Base-by-base conservation (phyloP, 2,797 vertebrate genomes). In the Crypturellus tataupa region DNA sequence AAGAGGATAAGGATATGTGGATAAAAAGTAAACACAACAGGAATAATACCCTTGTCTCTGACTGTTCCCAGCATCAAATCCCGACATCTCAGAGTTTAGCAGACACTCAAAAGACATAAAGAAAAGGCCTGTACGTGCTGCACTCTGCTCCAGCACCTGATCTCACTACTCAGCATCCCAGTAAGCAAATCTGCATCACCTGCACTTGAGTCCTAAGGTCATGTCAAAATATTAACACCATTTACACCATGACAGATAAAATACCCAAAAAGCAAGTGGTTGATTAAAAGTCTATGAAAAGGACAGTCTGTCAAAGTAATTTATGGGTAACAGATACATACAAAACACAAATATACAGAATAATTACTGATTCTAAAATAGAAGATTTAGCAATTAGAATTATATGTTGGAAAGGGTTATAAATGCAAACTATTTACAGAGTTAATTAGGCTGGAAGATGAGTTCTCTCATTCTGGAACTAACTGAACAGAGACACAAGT, bases 121-220 rank as follows among this genome's bases (percentile, higher is more conserved):
- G 70, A 55, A 49, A 24, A 1, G 7, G 4, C 47, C 69, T 51
- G 46, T 8, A 25, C 29, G 24, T 1, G 2, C 14, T 3, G 35
- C 2, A 3, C 12, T 42, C 39, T n/a, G 27, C 44, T 20, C 6
- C 37, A n/a, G 40, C 7, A 25, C 35, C 59, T 60, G 59, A 35
- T 13, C 33, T 2, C 0, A 27, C 27, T 46, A 10, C 3, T 2
- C 8, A 23, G 33, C 21, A 6, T 79, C 25, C 42, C 21, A 37
- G 29, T 46, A 12, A 4, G 65, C 8, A 23, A 69, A n/a, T 33
- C 47, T 53, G 37, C 59, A n/a, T 12, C 8, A 55, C 18, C 25
- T 18, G 10, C 9, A 16, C 21, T 18, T 0, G 0, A 53, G 31
- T 35, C 17, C 53, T n/a, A 31, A 19, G 17, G 17, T 56, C 17